Evolutionary conservation across 53 echinoderm and acorn worm genomes (phyloP), one percentile per base, ranked within the genome.

Genomic region (Holothuria leucospilota): DNA sequence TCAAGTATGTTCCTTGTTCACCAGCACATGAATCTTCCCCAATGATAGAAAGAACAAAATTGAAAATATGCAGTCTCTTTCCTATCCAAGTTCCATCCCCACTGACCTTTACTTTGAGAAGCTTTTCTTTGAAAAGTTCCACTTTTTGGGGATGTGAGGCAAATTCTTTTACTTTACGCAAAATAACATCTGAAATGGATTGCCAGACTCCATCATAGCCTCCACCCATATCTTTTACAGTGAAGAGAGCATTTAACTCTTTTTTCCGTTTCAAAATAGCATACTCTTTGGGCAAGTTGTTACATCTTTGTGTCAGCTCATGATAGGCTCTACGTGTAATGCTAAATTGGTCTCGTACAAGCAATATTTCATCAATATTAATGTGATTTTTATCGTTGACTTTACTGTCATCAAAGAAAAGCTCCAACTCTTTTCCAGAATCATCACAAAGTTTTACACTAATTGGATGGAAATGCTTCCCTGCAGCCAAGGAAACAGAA

Each of bases 41-140:
- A 39, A 70, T 70, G 11, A 70, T 70, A 39, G 39, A 39, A 12
- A 70, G 71, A 39, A 70, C 34, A 70, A 70, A 29, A 70, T 70
- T 70, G 71, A 39, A 88, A 81, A 65, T 14, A 69, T 20, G 81
- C 7, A 78, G 77, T 13, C 77, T 62, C 28, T 77, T 59, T 13
- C 87, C 87, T 78, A 86, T 63, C 1, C 49, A 49, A 4, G 81
- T 87, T 20, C 88, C 88, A 88, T 82, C 71, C 20, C 88, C 88
- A 69, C 82, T 82, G n/a, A 82, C 20, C 39, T 88, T 88, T 5
- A 82, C 82, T 67, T 70, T 70, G 71, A 70, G 39, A 70, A 70
- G 71, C 23, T 74, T 62, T 56, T 62, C 74, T 26, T 70, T 70
- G 71, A 70, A 30, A 29, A 70, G 39, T 70, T 70, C 71, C 39